Evolutionary conservation across 2,888 invertebrate genomes (phyloP).

Genomic region (Linnaemya vulpina): DNA sequence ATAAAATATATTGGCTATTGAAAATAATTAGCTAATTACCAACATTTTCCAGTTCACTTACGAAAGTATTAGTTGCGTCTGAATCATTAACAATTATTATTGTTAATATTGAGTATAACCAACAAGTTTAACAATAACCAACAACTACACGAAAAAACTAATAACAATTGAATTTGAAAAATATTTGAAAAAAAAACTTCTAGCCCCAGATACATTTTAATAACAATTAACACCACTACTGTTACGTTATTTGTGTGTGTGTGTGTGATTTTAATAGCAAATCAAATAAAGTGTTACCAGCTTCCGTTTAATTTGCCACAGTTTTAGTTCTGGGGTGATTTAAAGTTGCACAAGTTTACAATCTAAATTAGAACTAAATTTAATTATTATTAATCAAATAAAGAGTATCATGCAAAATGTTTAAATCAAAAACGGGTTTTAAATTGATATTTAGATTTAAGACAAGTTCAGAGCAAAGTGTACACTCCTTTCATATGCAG

Average conservation of each 20-base stretch:
- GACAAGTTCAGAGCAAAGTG: too few relatives aligned
- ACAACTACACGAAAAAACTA: not conserved
- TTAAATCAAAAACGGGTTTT: too few relatives aligned
- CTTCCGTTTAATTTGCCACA: not conserved
- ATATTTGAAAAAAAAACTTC: conserved; percentile 41
- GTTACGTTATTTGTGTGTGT: not conserved
- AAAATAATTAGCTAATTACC: conserved; percentile 64
- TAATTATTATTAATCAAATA: too few relatives aligned
- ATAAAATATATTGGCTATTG: conserved; percentile 30
- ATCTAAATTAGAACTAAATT: too few relatives aligned
- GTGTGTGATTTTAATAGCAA: not conserved
- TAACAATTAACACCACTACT: conserved; percentile 23
- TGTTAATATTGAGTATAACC: conserved; percentile 2
- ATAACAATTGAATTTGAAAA: conserved; percentile 58
- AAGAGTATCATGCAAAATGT: too few relatives aligned
- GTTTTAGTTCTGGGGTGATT: not conserved
- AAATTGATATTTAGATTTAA: too few relatives aligned
- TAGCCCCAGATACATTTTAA: conserved; percentile 50
- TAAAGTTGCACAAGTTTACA: too few relatives aligned
- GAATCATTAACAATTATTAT: conserved; percentile 11
- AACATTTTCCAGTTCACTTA: conserved; percentile 66
- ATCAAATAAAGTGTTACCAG: not conserved
- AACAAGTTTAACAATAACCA: not conserved
- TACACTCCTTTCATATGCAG: too few relatives aligned
- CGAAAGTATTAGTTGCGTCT: conserved; percentile 17